Evolutionary conservation across 1,140 invertebrate genomes (phyloP).

Genomic region (Lucilia cuprina): DNA sequence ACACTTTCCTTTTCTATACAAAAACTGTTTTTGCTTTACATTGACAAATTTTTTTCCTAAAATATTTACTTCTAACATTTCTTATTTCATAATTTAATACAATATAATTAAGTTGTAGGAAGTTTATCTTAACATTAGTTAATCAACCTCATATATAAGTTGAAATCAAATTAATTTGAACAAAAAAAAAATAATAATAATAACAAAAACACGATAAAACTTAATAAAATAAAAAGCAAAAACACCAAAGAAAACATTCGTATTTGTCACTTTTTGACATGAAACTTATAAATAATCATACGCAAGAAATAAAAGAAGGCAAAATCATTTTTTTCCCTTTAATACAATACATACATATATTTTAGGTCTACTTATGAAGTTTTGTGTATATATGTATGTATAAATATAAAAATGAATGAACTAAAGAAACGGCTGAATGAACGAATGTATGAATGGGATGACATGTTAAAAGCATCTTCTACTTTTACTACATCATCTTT

Average conservation of each 20-base stretch:
- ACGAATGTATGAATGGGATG: not conserved
- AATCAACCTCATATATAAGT: constrained; percentile 1
- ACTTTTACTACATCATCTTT: not conserved
- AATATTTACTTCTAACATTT: too few species aligned
- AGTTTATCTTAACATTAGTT: constrained; percentile 25
- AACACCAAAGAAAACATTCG: constrained; percentile 6
- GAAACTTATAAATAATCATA: constrained; percentile 26
- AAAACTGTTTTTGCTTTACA: too few species aligned
- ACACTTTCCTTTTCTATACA: too few species aligned
- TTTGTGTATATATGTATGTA: not conserved
- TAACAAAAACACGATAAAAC: not conserved
- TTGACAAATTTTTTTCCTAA: too few species aligned
- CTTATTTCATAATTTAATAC: not conserved
- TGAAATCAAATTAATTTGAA: not conserved
- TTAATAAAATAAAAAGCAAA: constrained; percentile 9
- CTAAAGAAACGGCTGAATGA: not conserved
- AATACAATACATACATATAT: not conserved
- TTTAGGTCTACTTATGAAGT: not conserved
- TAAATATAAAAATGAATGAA: not conserved
- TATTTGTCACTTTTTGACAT: constrained; percentile 29
- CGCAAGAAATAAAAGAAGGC: not conserved
- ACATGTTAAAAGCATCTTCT: constrained; percentile 28
- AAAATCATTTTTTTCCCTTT: not conserved
- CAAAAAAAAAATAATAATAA: not conserved
- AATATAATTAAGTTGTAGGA: constrained; percentile 30